Conservation (phyloP, 2,888 invertebrate genomes). For the Cyrtodaria siliqua region DNA sequence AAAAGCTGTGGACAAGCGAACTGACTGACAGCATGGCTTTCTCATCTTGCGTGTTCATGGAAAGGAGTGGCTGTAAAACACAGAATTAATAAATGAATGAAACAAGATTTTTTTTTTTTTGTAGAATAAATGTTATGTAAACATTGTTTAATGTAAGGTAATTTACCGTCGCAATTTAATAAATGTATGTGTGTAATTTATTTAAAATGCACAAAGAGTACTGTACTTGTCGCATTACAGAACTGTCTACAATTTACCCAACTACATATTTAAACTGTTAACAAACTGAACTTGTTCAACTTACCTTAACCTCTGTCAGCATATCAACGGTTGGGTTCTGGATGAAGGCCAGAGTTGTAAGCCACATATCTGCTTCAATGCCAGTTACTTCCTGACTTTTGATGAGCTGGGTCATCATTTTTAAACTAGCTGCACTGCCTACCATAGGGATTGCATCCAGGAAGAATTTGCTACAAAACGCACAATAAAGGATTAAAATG, state of each 20-base stretch:
- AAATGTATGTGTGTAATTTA: no score
- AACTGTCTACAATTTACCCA: no score
- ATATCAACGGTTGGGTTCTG: slow-evolving; percentile 86
- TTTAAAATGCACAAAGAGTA: no score
- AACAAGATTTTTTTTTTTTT: no score
- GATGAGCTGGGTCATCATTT: slow-evolving; percentile 94
- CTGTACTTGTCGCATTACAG: no score
- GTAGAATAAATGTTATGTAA: no score
- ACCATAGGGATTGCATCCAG: slow-evolving; percentile 95
- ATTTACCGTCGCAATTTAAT: no score
- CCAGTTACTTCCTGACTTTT: slow-evolving; percentile 89
- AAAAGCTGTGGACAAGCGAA: slow-evolving; percentile 91
- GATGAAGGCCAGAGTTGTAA: slow-evolving; percentile 94
- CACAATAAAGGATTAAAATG: no score
- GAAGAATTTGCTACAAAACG: slow-evolving; percentile 89
- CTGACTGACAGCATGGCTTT: slow-evolving; percentile 90
- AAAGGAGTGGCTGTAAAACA: slow-evolving; percentile 84
- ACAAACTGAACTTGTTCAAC: slow-evolving; percentile 21
- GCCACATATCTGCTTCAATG: slow-evolving; percentile 92
- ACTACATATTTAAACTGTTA: no score
- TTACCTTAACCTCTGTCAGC: slow-evolving; percentile 86
- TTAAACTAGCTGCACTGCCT: slow-evolving; percentile 93
- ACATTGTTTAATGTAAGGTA: no score
- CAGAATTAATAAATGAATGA: not conserved
- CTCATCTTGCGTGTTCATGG: slow-evolving; percentile 86